Percentiles rank a stretch among this genome's conserved stretches.
phyloP scores from a whole-genome alignment of 2,797 vertebrate species.

The Peromyscus melanophrys region DNA sequence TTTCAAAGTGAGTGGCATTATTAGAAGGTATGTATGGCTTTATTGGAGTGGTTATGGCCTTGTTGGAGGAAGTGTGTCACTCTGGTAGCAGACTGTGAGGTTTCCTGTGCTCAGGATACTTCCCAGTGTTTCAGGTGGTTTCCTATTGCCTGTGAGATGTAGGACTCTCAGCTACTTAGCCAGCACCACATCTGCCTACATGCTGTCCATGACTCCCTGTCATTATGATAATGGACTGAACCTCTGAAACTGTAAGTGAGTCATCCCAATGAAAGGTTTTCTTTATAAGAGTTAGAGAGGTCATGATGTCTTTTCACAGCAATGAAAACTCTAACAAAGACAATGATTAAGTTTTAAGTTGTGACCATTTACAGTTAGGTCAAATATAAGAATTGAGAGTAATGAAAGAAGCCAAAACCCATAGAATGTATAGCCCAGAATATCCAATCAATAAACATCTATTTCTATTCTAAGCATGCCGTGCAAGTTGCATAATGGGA shows the following conservation, averaged over 20 bases:
- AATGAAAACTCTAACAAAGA: not conserved
- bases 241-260: not conserved
- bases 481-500: not conserved
- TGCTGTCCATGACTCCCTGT: not conserved
- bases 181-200: not conserved
- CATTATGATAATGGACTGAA: not conserved
- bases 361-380: not conserved
- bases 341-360: not conserved
- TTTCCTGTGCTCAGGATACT: not conserved
- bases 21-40: not conserved
- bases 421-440: not conserved
- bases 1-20: not conserved
- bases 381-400: not conserved
- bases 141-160: not conserved
- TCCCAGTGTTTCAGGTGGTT: not conserved
- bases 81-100: not conserved
- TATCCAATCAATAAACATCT: not conserved
- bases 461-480: not conserved
- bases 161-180: not conserved
- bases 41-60: not conserved
- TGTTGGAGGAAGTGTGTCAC: not conserved
- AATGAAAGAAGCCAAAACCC: constrained; percentile 6
- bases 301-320: not conserved
- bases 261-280: not conserved
- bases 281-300: not conserved